Conservation (phyloP, 35 echinoderm and acorn worm species). For the Lytechinus pictus region DNA sequence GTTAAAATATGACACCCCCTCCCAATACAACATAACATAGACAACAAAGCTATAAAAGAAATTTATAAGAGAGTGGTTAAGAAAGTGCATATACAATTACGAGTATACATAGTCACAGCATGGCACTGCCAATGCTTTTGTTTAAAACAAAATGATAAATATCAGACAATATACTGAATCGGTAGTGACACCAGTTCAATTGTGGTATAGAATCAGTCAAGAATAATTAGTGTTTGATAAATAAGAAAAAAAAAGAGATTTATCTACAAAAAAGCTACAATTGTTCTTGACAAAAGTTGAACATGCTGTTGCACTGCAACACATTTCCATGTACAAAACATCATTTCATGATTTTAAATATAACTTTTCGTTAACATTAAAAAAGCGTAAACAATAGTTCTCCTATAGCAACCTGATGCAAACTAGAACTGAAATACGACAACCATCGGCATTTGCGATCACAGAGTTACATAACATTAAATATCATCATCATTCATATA, state of each 20-base stretch:
- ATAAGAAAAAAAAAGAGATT: not conserved
- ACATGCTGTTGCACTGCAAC: slow-evolving; percentile 15
- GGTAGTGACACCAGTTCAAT: not conserved
- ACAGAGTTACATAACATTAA: not conserved
- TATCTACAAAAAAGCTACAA: not conserved
- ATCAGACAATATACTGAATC: not conserved
- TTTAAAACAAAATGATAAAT: not conserved
- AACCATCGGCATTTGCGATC: not conserved
- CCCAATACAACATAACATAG: too few species aligned
- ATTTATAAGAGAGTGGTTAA: not conserved
- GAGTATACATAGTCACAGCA: not conserved
- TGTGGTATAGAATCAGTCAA: not conserved
- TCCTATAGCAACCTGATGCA: not conserved
- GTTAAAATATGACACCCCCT: too few species aligned
- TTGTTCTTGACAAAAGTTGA: slow-evolving; percentile 3
- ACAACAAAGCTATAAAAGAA: not conserved
- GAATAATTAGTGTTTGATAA: not conserved
- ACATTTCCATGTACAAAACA: slow-evolving; percentile 8
- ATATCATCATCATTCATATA: not conserved
- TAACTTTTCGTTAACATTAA: not conserved
- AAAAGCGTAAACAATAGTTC: not conserved
- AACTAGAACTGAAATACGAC: not conserved
- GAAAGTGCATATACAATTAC: not conserved
- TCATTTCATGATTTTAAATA: not conserved
- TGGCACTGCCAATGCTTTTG: not conserved